Base-by-base conservation (phyloP, 2,888 invertebrate genomes). In the Eupelmus urozonus region DNA sequence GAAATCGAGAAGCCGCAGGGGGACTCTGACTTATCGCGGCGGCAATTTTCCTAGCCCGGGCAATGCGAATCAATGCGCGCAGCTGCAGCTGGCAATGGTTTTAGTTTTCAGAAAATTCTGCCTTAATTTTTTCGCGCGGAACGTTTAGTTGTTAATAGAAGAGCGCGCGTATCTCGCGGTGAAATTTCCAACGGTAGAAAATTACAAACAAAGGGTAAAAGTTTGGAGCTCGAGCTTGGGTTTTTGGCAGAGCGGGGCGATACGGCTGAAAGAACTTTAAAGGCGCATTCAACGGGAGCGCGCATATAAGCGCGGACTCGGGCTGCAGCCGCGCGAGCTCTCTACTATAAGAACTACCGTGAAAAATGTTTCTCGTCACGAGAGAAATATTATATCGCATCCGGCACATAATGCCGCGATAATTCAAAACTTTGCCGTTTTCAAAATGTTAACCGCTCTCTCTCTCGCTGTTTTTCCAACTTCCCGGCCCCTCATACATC, bases 281-380 rank as follows among this genome's bases (percentile, higher is more conserved):
- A 20, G 53, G 53, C 20, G 53, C 20, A 53, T 53, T 53, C 53
- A 53, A 20, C 20, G 53, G n/a, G 53, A 53, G n/a, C 9, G 34
- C 34, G 3, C 34, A 34, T 34, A 9, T 9, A 34, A 9, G 9
- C 45, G 45, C 16, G 45, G 45, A 34, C 3, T 9, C n/a, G n/a
- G 9, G 9, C 34, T 34, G 34, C 3, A 34, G 9, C 9, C 34
- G 34, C 4, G 23, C 1, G 20, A 11, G 53, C 53, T 20, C 53
- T 3, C 20, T 16, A 13, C 2, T 53, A 20, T 53, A 53, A 53
- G 53, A 20, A n/a, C 20, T 25, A n/a, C 16, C 11, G 53, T 60
- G 53, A 63, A 51, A 63, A 63, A 73, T 73, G 57, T 13, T 16
- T 20, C 73, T 73, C 65, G 65, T 65, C 73, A 73, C 57, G 65